Evolutionary conservation across 2,888 invertebrate genomes (phyloP).

Genomic region (Drosophila tanythrix): DNA sequence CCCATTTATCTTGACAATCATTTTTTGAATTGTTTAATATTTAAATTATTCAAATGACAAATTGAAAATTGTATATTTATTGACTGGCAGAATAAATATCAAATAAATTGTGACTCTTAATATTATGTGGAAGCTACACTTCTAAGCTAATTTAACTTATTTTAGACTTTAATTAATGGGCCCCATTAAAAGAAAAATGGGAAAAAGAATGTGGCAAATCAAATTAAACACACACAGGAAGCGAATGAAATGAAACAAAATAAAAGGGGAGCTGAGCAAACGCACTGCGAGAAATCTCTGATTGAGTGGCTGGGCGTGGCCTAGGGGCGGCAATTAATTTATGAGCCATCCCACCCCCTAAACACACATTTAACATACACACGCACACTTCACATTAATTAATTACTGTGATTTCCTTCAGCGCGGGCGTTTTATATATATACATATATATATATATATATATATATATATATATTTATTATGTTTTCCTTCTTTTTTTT

Average conservation of each 20-base stretch:
- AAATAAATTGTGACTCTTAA: not conserved
- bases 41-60: not conserved
- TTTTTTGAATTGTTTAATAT: not conserved
- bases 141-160: conserved; percentile 15
- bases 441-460: conserved; percentile 17
- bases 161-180: conserved; percentile 43
- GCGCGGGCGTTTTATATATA: conserved; percentile 38
- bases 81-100: not conserved
- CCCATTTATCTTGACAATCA: rapidly evolving
- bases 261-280: conserved; percentile 18
- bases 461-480: conserved; percentile 14
- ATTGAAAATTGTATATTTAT: not conserved
- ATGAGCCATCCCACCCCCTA: conserved; percentile 40
- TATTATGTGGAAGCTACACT: not conserved
- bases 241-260: conserved; percentile 20
- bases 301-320: conserved; percentile 59
- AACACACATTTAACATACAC: conserved; percentile 22
- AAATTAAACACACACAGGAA: conserved; percentile 24
- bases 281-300: conserved; percentile 49
- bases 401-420: conserved; percentile 76
- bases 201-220: conserved; percentile 3
- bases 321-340: conserved; percentile 63
- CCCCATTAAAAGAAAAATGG: not conserved
- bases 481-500: conserved; percentile 4
- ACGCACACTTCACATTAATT: conserved; percentile 52